Evolutionary conservation across 2,888 invertebrate species (phyloP), one percentile per base, ranked within the genome.

Genomic region (Stictocephala bisonia): DNA sequence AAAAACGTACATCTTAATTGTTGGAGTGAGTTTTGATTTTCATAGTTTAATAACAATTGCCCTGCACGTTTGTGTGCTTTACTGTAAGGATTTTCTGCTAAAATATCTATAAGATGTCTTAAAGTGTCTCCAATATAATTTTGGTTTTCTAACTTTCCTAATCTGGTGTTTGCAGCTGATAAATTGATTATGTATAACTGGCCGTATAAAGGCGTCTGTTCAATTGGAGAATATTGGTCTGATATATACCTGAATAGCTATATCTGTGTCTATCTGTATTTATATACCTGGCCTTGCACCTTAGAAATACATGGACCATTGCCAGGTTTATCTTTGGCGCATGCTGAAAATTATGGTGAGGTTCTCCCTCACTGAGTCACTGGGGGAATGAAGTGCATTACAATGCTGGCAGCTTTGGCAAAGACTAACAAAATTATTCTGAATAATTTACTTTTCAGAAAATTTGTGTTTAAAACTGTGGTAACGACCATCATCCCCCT

Each of bases 151-250:
- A 20, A 50, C 22, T 20, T 50, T 50, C 18, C 18, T 20, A 50
- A 50, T 50, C 50, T 50, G 50, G 22, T 50, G 11, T 58, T 58
- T 58, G 27, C 31, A 58, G 27, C 58, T 27, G 13, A 2, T 58
- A 13, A 27, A n/a, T n/a, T n/a, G n/a, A n/a, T n/a, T n/a, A 58
- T 58, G 18, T 58, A 58, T 31, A 58, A 58, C 58, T 29, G 58
- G 18, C 58, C 58, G 18, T 58, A 58, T 58, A 27, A 58, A 58
- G 27, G 27, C 7, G 24, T 24, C 18, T 58, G 58, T n/a, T 58
- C 58, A 31, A 26, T 27, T 7, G 26, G n/a, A 58, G 27, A 22
- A 50, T 50, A 20, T 4, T 4, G 50, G 50, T 50, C 22, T 50
- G 50, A 50, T 4, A 50, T 50, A 11, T 50, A 50, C 50, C 31